phyloP scores from a whole-genome alignment of 2,888 invertebrate species.

The Stenodema calcarata region DNA sequence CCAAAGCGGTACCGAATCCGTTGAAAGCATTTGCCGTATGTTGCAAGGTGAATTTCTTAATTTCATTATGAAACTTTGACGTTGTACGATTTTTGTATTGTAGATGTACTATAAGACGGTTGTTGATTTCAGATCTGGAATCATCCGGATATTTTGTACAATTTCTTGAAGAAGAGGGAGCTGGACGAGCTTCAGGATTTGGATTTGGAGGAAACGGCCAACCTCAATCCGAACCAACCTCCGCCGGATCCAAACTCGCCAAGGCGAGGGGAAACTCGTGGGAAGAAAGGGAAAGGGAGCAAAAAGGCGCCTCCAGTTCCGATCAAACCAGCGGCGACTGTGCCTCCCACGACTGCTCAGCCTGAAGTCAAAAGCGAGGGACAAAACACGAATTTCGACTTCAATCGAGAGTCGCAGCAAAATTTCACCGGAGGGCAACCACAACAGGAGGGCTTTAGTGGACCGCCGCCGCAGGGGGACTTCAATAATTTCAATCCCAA shows the following conservation, averaged over 20 bases:
- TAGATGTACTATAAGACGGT: too few species aligned
- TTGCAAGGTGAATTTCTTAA: slow-evolving; percentile 74
- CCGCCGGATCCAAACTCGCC: slow-evolving; percentile 55
- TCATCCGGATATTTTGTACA: slow-evolving; percentile 90
- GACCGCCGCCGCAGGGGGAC: background rate
- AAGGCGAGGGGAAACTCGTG: slow-evolving; percentile 51
- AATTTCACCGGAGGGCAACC: background rate
- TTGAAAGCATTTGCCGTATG: slow-evolving; percentile 98
- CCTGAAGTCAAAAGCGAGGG: slow-evolving; percentile 41
- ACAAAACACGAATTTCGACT: slow-evolving; percentile 20
- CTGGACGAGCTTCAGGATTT: slow-evolving; percentile 76
- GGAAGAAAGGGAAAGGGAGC: slow-evolving; percentile 45
- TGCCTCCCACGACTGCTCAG: slow-evolving; percentile 39
- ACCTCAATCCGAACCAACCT: slow-evolving; percentile 58
- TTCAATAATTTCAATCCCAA: slow-evolving; percentile 36
- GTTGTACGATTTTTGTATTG: too few species aligned
- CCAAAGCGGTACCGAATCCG: slow-evolving; percentile 89
- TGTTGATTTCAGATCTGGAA: slow-evolving; percentile 77
- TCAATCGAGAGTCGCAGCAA: background rate
- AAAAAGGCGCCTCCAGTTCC: slow-evolving; percentile 39
- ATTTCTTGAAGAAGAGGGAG: slow-evolving; percentile 82
- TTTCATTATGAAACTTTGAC: too few species aligned
- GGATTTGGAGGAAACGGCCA: slow-evolving; percentile 79
- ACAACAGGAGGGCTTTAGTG: background rate
- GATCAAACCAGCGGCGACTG: slow-evolving; percentile 41